These are phyloP conservation scores for Clarias laeviceps DNA, from an alignment of 2,797 vertebrate species.

Conservation along the genomic window DNA sequence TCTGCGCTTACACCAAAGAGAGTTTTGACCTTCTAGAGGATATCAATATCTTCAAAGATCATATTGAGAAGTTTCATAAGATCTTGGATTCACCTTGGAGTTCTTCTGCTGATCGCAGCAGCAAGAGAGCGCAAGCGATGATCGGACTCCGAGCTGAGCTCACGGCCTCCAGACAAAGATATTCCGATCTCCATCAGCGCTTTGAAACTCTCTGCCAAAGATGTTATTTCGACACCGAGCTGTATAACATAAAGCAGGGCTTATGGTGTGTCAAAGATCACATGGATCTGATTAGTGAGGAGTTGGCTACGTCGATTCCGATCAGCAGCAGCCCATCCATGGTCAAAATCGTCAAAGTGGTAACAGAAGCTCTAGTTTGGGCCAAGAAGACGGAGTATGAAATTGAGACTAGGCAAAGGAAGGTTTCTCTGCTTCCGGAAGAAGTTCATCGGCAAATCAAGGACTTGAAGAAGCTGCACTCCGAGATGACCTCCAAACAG, in stretches of 20 bases:
- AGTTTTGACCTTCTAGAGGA: slow-evolving; percentile 67
- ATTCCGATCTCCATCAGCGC: slow-evolving; percentile 72
- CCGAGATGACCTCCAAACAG: slow-evolving; percentile 77
- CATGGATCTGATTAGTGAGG: slow-evolving; percentile 67
- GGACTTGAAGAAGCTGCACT: slow-evolving; percentile 78
- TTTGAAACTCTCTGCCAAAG: slow-evolving; percentile 73
- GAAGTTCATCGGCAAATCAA: slow-evolving; percentile 82
- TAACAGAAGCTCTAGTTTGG: slow-evolving; percentile 82
- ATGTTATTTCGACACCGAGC: slow-evolving; percentile 76
- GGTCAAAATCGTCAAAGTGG: slow-evolving; percentile 73
- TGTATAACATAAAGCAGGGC: slow-evolving; percentile 69
- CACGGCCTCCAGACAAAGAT: slow-evolving; percentile 71
- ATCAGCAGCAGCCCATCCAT: slow-evolving; percentile 69
- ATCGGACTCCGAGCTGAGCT: slow-evolving; percentile 76
- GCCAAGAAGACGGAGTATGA: slow-evolving; percentile 75
- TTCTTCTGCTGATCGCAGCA: slow-evolving; percentile 60
- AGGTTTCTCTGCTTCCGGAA: slow-evolving; percentile 81
- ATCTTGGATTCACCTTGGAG: slow-evolving; percentile 48
- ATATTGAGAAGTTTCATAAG: slow-evolving; percentile 66
- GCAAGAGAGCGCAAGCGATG: slow-evolving; percentile 62
- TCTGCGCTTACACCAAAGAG: slow-evolving; percentile 67
- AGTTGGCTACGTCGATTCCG: slow-evolving; percentile 62
- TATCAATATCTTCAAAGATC: slow-evolving; percentile 65
- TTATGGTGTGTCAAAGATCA: slow-evolving; percentile 74
- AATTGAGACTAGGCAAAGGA: slow-evolving; percentile 69